Percentiles rank a stretch among this genome's conserved stretches.
Conservation (phyloP, 2,113 vertebrate genomes). For the Meleagris gallopavo region DNA sequence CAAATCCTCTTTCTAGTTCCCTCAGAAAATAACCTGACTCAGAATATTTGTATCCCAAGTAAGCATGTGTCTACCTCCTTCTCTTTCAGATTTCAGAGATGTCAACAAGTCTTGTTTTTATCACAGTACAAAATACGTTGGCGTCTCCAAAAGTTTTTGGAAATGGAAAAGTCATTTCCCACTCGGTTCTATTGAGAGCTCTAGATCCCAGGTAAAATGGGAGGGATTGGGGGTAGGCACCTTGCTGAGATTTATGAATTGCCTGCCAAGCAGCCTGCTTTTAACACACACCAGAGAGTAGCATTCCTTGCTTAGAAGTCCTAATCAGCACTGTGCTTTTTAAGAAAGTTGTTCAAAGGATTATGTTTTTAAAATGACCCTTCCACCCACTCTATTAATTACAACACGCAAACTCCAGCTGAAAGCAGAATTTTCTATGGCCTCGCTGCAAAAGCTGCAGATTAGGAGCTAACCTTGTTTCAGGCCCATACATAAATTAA, state of each 20-base stretch:
- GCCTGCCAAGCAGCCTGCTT: conserved; percentile 34
- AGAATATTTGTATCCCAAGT: background rate
- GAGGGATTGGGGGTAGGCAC: background rate
- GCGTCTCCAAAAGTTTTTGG: background rate
- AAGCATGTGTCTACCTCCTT: background rate
- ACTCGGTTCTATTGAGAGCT: background rate
- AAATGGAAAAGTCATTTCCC: background rate
- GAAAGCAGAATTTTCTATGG: conserved; percentile 30
- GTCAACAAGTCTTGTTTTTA: background rate
- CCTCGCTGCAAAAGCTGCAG: conserved; percentile 29
- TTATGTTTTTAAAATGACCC: conserved; percentile 52
- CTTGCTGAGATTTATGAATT: conserved; percentile 8
- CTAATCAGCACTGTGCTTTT: conserved; percentile 18
- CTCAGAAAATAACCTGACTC: background rate
- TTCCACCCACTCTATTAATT: conserved; percentile 68
- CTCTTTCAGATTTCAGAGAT: conserved; percentile 2
- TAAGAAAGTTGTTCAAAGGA: conserved; percentile 21
- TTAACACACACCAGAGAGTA: conserved; percentile 13
- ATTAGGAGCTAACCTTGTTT: conserved; percentile 40
- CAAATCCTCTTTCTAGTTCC: background rate
- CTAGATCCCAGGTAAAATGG: conserved; percentile 22
- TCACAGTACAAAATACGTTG: background rate
- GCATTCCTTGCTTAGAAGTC: conserved; percentile 36
- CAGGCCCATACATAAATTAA: conserved; percentile 18
- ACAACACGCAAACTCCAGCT: background rate